Conservation (phyloP, 2,113 vertebrate species). For the Eretmochelys imbricata region DNA sequence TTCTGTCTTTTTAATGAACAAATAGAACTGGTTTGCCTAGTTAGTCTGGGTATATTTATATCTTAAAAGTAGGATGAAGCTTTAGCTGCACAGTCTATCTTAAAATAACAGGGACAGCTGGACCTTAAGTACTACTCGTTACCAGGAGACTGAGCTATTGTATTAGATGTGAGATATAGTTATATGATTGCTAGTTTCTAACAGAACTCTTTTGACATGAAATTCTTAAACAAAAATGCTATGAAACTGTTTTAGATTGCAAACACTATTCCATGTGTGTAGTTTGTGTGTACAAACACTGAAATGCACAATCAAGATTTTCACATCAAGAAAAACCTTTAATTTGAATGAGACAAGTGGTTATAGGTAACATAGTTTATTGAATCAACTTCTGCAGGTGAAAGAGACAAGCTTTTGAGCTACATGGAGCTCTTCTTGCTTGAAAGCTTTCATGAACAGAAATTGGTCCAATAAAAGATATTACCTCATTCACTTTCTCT, state of each 20-base stretch:
- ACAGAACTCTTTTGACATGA: conserved; percentile 1
- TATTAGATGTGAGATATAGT: neutral
- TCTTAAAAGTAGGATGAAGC: conserved; percentile 11
- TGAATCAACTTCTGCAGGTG: neutral
- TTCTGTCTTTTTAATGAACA: neutral
- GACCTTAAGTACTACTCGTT: conserved; percentile 15
- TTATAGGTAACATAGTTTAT: neutral
- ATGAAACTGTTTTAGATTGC: neutral
- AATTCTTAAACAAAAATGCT: neutral
- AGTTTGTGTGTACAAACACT: neutral
- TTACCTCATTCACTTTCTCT: too few relatives aligned
- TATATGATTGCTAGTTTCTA: neutral
- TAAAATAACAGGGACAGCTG: conserved; percentile 51
- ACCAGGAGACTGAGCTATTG: conserved; percentile 8
- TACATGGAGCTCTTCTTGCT: neutral
- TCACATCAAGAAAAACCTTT: neutral
- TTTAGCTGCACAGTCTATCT: conserved; percentile 28
- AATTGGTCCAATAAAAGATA: too few relatives aligned
- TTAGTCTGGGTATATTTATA: neutral
- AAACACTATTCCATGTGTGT: neutral
- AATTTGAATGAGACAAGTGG: neutral
- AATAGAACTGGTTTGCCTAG: neutral
- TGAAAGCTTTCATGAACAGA: too few relatives aligned
- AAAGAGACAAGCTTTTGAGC: neutral
- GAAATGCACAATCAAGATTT: neutral